Base-by-base conservation (phyloP, 2,113 vertebrate species). In the Equus quagga region DNA sequence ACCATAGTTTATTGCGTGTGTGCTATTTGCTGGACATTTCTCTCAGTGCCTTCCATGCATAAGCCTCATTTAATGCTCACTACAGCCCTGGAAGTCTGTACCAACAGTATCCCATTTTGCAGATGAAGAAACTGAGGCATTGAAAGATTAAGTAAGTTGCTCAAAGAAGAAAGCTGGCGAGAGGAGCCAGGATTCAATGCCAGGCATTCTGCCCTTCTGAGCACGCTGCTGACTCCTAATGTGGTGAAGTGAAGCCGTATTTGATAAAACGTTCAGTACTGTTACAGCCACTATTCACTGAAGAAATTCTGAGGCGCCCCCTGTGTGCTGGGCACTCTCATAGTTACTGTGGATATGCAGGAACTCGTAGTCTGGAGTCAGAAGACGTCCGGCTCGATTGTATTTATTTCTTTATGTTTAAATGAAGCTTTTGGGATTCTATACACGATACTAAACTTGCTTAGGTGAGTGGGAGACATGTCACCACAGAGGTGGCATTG, bases 361-460 rank as follows among this genome's bases (percentile, higher is more conserved):
- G 54, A 78, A 56, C 28, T 78, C 6, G 5, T n/a, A n/a, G 24
- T 56, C 41, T 80, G 41, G 65, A 6, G 19, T 56, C 24, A 33
- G 73, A 86, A 84, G 72, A 76, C 26, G 8, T 62, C 12, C 3
- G 62, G 46, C 46, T 62, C 3, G 6, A 62, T n/a, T 62, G 31
- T 12, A 75, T 81, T 80, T 92, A 51, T 85, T 96, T 79, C n/a
- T 89, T 84, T 89, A 78, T 92, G n/a, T 89, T 64, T 69, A 73
- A 36, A 67, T 11, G 23, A 28, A 86, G 15, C 2, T 69, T 88
- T 23, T 21, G 60, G 62, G 70, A 8, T 84, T 67, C 58, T 73
- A 31, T 21, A 24, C 46, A 83, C 44, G 88, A 44, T 65, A 15
- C 17, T 54, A 19, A 92, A 46, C 31, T 80, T 91, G 56, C 12